A percentile compares a stretch with the other conserved stretches of the same genome.
Conservation (phyloP, 1,140 invertebrate species). For the Solenopsis invicta region DNA sequence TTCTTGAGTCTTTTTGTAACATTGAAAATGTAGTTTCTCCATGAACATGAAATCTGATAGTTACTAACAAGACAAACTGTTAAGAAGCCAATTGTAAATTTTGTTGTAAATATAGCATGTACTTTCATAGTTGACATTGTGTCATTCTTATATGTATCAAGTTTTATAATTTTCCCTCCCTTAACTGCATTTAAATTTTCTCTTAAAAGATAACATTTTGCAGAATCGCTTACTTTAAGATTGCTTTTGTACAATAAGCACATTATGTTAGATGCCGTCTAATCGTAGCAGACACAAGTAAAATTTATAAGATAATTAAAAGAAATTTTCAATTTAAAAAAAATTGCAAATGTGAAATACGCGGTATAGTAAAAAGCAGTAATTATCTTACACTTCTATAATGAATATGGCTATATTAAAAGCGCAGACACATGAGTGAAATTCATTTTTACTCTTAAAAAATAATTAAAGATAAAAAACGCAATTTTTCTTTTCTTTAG, state of each 20-base stretch:
- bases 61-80: neutral
- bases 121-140: conserved; percentile 16
- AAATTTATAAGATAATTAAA: conserved; percentile 25
- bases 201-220: conserved; percentile 62
- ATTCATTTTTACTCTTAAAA: conserved; percentile 46
- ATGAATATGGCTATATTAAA: conserved; percentile 49
- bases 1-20: conserved; percentile 55
- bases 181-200: conserved; percentile 68
- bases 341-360: neutral
- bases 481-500: neutral
- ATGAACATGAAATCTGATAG: neutral
- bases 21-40: conserved; percentile 32
- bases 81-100: conserved; percentile 4
- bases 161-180: conserved; percentile 30
- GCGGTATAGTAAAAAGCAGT: conserved; percentile 21
- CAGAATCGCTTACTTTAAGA: conserved; percentile 6
- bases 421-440: conserved; percentile 12
- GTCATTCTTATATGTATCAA: conserved; percentile 12
- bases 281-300: conserved; percentile 39
- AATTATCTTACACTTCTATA: conserved; percentile 28
- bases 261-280: conserved; percentile 45
- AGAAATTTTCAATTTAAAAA: neutral
- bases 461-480: conserved; percentile 38
- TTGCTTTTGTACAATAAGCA: conserved; percentile 56
- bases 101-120: conserved; percentile 17